Percentiles rank a stretch among this genome's conserved stretches.
Conservation (phyloP, 1,140 invertebrate species). For the Euura saliciscinereae region DNA sequence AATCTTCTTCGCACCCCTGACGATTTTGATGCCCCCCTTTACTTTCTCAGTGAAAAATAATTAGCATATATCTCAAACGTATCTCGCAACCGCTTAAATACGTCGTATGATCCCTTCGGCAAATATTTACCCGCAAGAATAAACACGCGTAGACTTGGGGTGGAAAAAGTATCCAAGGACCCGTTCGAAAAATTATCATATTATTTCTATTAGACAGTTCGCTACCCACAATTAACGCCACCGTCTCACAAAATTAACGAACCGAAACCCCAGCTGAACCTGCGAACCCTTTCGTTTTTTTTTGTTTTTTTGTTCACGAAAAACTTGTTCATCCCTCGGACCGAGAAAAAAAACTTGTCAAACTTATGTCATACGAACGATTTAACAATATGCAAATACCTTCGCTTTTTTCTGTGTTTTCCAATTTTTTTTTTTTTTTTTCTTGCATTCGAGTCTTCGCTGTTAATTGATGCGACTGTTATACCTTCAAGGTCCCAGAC, state of each 20-base stretch:
- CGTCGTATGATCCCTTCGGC: conserved; percentile 18
- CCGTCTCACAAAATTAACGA: conserved; percentile 51
- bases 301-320: neutral
- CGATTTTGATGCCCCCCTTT: neutral
- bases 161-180: conserved; percentile 3
- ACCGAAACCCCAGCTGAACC: conserved; percentile 36
- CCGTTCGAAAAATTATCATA: conserved; percentile 52
- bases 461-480: neutral
- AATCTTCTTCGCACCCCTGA: neutral
- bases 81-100: conserved; percentile 8
- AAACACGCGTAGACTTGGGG: conserved; percentile 33
- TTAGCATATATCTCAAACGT: conserved; percentile 39
- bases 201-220: conserved; percentile 57
- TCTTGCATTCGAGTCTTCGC: neutral
- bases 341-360: neutral
- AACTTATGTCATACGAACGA: neutral
- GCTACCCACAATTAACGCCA: conserved; percentile 56
- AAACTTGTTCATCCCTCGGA: neutral
- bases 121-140: conserved; percentile 43
- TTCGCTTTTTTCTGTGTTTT: neutral
- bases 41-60: conserved; percentile 24
- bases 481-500: neutral
- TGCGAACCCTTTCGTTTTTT: conserved; percentile 26
- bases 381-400: neutral
- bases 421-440: neutral